These are phyloP conservation scores for Mesorhabditis sp. DNA, from an alignment of 2,888 invertebrate species.

Conservation along the genomic window DNA sequence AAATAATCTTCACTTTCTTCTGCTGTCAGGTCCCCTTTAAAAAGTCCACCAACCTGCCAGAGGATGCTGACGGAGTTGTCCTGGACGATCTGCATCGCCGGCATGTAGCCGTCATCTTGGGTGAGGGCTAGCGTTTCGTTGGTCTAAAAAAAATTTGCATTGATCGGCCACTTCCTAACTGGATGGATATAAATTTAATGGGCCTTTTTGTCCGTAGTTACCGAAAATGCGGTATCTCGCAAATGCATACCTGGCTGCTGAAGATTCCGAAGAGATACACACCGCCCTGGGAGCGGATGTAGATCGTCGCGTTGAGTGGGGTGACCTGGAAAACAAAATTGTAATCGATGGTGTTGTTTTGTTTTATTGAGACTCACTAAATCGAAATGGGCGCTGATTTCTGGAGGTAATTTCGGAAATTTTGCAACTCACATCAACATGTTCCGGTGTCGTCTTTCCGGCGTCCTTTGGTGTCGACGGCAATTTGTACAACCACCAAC, in stretches of 20 bases:
- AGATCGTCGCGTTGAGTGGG: neutral
- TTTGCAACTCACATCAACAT: neutral
- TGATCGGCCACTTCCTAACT: no score
- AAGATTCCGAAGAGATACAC: constrained; percentile 1
- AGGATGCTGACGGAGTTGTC: constrained; percentile 57
- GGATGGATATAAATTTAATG: no score
- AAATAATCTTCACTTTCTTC: no score
- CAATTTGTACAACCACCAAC: constrained; percentile 48
- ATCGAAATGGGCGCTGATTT: neutral
- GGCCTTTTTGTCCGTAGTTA: no score
- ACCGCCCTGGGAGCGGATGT: neutral
- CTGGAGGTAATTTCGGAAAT: neutral
- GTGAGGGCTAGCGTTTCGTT: neutral
- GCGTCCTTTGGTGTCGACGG: constrained; percentile 33
- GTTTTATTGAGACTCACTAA: no score
- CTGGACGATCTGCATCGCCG: constrained; percentile 27
- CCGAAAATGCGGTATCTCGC: neutral
- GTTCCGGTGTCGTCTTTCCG: neutral
- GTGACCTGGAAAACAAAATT: neutral
- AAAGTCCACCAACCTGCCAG: constrained; percentile 49
- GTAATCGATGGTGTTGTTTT: no score
- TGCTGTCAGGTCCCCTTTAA: no score
- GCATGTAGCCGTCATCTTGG: constrained; percentile 2
- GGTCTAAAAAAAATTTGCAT: neutral
- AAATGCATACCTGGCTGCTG: neutral